A percentile compares a stretch with the other conserved stretches of the same genome.
phyloP scores from a whole-genome alignment of 2,888 invertebrate genomes.

The Acleris cristana region DNA sequence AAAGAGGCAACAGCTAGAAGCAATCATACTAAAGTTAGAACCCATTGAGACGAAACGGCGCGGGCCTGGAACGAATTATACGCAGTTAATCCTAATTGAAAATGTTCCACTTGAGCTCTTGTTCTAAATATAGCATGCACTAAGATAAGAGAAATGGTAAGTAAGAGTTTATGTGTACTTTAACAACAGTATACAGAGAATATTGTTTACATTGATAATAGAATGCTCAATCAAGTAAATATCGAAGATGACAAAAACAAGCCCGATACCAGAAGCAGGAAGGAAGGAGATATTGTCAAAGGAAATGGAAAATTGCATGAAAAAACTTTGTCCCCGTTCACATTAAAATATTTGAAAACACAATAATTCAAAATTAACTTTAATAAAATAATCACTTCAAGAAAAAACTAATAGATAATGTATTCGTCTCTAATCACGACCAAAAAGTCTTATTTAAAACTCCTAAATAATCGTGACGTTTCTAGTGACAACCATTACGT shows the following conservation, averaged over 20 bases:
- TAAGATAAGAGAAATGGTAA: slow-evolving; percentile 14
- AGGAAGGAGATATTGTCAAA: no score
- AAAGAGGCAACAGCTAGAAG: slow-evolving; percentile 6
- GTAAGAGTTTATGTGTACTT: slow-evolving; percentile 4
- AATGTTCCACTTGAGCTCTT: slow-evolving; percentile 48
- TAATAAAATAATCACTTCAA: no score
- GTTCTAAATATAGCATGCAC: slow-evolving; percentile 42
- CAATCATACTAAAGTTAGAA: slow-evolving; percentile 31
- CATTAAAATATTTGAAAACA: no score
- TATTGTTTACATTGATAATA: no score
- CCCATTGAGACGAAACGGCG: slow-evolving; percentile 32
- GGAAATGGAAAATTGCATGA: no score
- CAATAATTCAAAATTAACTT: no score
- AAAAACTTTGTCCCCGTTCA: no score
- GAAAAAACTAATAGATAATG: no score
- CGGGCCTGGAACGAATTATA: slow-evolving; percentile 46
- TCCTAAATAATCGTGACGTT: slow-evolving; percentile 23
- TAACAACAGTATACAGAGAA: background rate
- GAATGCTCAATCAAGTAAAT: no score
- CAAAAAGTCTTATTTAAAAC: background rate
- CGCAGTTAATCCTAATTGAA: slow-evolving; percentile 50
- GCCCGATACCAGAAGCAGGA: no score
- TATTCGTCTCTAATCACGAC: background rate
- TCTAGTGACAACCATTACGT: slow-evolving; percentile 18
- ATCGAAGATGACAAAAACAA: no score